A percentile compares a stretch with the other conserved stretches of the same genome.
Evolutionary conservation across 2,888 invertebrate species (phyloP).

Genomic region (Mesodorylaimus sp.): DNA sequence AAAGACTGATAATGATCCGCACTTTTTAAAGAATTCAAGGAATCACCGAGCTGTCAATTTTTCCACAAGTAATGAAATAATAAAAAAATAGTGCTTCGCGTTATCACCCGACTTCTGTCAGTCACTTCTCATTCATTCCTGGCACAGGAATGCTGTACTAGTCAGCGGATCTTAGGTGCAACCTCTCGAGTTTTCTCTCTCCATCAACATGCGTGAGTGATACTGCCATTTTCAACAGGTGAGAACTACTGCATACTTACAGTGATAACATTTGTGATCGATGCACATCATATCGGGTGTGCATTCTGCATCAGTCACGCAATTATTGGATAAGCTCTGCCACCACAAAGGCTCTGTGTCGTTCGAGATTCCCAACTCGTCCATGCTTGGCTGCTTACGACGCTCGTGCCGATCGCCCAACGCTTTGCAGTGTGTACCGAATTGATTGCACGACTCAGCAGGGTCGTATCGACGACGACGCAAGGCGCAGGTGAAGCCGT

Average conservation of each 20-base stretch:
- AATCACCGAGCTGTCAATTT: no score
- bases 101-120: no score
- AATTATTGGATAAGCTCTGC: background rate
- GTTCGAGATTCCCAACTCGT: conserved; percentile 1
- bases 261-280: background rate
- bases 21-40: background rate
- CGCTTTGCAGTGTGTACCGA: conserved; percentile 1
- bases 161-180: background rate
- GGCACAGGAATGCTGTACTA: background rate
- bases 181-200: background rate
- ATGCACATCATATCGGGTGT: conserved; percentile 3
- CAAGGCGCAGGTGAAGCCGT: conserved; percentile 5
- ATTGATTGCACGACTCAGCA: background rate
- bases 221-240: no score
- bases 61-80: no score
- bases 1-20: background rate
- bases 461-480: conserved; percentile 1
- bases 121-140: background rate
- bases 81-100: no score
- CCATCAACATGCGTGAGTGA: no score
- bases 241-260: background rate
- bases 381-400: background rate
- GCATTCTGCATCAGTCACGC: conserved; percentile 1
- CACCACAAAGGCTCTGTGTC: conserved; percentile 1
- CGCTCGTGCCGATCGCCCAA: background rate